Evolutionary conservation across 2,888 invertebrate genomes (phyloP), one percentile per base, ranked within the genome.

Genomic region (Aleiodes alternator): DNA sequence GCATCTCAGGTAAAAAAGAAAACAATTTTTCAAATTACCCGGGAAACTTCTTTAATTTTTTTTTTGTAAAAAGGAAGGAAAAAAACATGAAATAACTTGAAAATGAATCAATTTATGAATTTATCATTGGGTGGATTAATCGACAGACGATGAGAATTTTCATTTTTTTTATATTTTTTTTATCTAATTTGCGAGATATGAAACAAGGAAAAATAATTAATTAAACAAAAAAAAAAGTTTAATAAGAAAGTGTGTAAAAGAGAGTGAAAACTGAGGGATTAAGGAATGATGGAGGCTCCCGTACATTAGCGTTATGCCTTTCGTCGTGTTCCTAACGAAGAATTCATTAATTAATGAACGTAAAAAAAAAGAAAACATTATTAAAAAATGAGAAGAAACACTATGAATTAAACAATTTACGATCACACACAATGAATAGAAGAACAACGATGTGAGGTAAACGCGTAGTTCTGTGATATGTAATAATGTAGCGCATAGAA

Each of bases 401-500:
- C 8, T 29, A 69, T 53, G 12, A 53, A 53, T 16, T 53, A 14
- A 53, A 12, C 16, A 16, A 53, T 53, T 53, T 53, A 53, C 43
- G 16, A 53, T 53, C 3, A 53, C 53, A 53, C 53, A 16, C 14
- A 64, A 31, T 64, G 50, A 68, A 31, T 53, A 23, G 29, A 64
- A 34, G 48, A 53, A 84, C 81, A 83, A 85, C 84, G 86, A 87
- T 87, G 85, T 85, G 79, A 86, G 87, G 84, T 85, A 86, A 86
- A 85, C 87, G 88, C 87, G 87, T 88, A 90, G 88, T 88, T 90
- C 90, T 90, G 90, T 90, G 90, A 90, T 90, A 90, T 90, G 88
- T 90, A 90, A 87, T 16, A 81, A 88, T 84, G 87, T 90, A 86
- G 87, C 87, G 84, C 87, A 87, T 87, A 78, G 72, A 76, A 68